Evolutionary conservation across 2,888 invertebrate species (phyloP), one percentile per base, ranked within the genome.

Genomic region (Eulithis prunata): DNA sequence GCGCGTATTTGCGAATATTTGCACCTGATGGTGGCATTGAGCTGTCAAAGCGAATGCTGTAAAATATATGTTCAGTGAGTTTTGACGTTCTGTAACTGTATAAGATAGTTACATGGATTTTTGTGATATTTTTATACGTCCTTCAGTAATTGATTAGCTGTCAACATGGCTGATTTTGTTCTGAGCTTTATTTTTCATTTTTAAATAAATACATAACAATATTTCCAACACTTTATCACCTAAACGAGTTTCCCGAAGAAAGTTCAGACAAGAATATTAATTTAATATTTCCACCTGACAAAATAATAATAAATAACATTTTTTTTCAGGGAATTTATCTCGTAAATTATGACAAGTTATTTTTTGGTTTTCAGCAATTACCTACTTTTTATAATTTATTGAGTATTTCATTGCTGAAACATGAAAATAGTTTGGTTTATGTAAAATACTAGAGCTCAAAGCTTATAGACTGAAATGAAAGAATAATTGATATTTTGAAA

Each of bases 1-100:
- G 70, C 62, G 68, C 66, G 57, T 58, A 52, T 54, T 54, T 58
- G 52, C 63, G 28, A 57, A 62, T 66, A 62, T 76, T 71, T 65
- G 52, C 78, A 80, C 80, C 80, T 80, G 76, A 72, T 47, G 58
- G 28, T 66, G 71, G 66, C 72, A 72, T 70, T 73, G 72, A 71
- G 64, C 69, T 66, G 70, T 70, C 69, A 47, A 72, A 69, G 62
- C 41, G n/a, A 45, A 28, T 4, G 45, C 45, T n/a, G 12, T 43
- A 41, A 28, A 43, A 52, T 8, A 43, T n/a, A 8, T 58, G 51
- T n/a, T 10, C 41, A 11, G 41, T 41, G 10, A 41, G 41, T 5
- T 41, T 11, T 41, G 6, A 41, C 41, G 41, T 41, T 41, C 10
- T 41, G 41, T 41, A 41, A 41, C 8, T 41, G 41, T 41, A 41